Evolutionary conservation across 2,797 vertebrate genomes (phyloP).

Genomic region (Danionella dracula): DNA sequence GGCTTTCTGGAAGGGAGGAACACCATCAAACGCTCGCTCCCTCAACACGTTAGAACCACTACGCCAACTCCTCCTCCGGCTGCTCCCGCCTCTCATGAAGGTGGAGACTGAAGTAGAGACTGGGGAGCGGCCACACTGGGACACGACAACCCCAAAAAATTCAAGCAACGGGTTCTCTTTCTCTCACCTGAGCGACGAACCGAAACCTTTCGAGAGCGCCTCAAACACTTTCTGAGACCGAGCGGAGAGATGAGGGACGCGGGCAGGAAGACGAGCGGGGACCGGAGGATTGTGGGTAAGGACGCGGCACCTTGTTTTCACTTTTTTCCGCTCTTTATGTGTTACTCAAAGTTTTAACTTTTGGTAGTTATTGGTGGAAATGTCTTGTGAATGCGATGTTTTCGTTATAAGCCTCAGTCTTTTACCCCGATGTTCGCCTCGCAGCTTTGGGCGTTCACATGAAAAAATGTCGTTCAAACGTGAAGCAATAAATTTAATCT

Average conservation of each 20-base stretch:
- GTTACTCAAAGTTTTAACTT: constrained; percentile 7
- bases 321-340: not conserved
- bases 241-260: constrained; percentile 69
- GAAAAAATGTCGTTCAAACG: too few relatives aligned
- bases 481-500: too few relatives aligned
- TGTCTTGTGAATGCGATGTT: too few relatives aligned
- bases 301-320: constrained; percentile 22
- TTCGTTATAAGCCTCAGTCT: too few relatives aligned
- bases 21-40: too few relatives aligned
- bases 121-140: constrained; percentile 59
- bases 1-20: constrained; percentile 36
- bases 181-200: constrained; percentile 30
- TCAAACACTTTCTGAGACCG: constrained; percentile 2
- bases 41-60: constrained; percentile 29
- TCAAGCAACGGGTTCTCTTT: constrained; percentile 43
- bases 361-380: too few relatives aligned
- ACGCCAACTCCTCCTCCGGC: too few relatives aligned
- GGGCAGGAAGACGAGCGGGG: constrained; percentile 60
- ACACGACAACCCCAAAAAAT: constrained; percentile 54
- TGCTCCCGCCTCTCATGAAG: too few relatives aligned
- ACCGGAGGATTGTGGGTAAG: constrained; percentile 65
- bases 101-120: constrained; percentile 39
- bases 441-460: too few relatives aligned
- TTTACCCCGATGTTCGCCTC: too few relatives aligned
- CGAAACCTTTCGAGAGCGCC: constrained; percentile 15